These are phyloP conservation scores for Ceratina australensis DNA, from an alignment of 1,140 invertebrate genomes.

Conservation along the genomic window DNA sequence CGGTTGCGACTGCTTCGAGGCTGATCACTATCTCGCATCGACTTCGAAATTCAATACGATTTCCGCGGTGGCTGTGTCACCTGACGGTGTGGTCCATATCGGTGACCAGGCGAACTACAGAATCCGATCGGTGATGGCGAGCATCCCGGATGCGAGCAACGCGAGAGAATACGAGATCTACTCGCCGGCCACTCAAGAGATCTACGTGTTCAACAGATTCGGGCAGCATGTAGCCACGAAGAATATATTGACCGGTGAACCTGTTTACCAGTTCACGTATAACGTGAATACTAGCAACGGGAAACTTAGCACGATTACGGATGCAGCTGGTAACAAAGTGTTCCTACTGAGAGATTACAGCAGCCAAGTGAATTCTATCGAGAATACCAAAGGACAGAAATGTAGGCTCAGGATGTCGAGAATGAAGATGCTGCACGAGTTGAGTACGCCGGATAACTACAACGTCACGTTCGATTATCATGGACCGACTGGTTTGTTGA, in stretches of 20 bases:
- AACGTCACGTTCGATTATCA: slow-evolving; percentile 97
- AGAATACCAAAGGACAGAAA: slow-evolving; percentile 96
- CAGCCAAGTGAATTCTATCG: slow-evolving; percentile 94
- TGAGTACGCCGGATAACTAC: slow-evolving; percentile 94
- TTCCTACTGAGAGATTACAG: slow-evolving; percentile 93
- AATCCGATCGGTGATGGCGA: slow-evolving; percentile 94
- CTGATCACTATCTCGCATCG: slow-evolving; percentile 93
- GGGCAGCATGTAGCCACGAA: slow-evolving; percentile 96
- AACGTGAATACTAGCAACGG: slow-evolving; percentile 98
- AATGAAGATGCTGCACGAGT: slow-evolving; percentile 92
- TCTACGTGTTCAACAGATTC: slow-evolving; percentile 97
- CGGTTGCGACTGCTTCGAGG: slow-evolving; percentile 94
- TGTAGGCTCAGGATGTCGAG: slow-evolving; percentile 92
- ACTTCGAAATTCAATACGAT: slow-evolving; percentile 97
- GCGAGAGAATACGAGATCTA: slow-evolving; percentile 96
- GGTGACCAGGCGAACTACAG: slow-evolving; percentile 95
- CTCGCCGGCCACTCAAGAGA: slow-evolving; percentile 96
- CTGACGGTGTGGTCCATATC: slow-evolving; percentile 96
- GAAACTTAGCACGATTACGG: slow-evolving; percentile 94
- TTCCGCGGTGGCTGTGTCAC: slow-evolving; percentile 94
- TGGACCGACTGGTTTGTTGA: slow-evolving; percentile 91
- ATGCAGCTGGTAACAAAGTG: slow-evolving; percentile 95
- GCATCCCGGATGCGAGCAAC: slow-evolving; percentile 91
- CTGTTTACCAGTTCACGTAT: slow-evolving; percentile 95
- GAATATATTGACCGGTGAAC: slow-evolving; percentile 95